Conservation (phyloP, 35 echinoderm and acorn worm species). For the Lytechinus variegatus region DNA sequence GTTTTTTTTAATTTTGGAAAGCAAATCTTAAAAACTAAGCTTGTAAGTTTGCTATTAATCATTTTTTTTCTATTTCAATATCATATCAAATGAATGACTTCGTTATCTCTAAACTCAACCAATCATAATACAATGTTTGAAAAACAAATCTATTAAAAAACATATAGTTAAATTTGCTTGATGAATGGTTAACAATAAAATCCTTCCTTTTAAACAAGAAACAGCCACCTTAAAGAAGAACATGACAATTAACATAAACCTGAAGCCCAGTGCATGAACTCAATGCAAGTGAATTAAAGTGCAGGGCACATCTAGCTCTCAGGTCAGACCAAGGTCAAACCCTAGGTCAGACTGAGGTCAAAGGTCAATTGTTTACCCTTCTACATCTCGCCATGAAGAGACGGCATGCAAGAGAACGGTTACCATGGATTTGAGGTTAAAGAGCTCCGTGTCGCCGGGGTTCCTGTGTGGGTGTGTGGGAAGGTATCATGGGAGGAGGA, state of each 20-base stretch:
- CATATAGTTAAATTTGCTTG: background rate
- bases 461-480: conserved; percentile 61
- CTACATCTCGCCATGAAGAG: conserved; percentile 84
- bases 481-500: conserved; percentile 38
- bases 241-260: background rate
- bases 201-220: background rate
- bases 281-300: background rate
- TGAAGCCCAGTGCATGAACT: background rate
- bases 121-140: too few relatives aligned
- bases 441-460: conserved; percentile 69
- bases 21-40: too few relatives aligned
- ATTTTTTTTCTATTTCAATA: background rate
- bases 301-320: conserved; percentile 19
- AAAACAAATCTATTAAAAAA: background rate
- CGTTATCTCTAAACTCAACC: too few relatives aligned
- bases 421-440: conserved; percentile 84
- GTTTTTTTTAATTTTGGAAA: too few relatives aligned
- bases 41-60: background rate
- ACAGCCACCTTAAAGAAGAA: background rate
- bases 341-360: background rate
- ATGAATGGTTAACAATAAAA: background rate
- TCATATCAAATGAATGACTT: background rate
- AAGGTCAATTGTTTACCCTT: conserved; percentile 77
- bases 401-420: conserved; percentile 83
- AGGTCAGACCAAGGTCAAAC: background rate